Evolutionary conservation across 1,140 invertebrate species (phyloP).

Genomic region (Bathynomus jamesi): DNA sequence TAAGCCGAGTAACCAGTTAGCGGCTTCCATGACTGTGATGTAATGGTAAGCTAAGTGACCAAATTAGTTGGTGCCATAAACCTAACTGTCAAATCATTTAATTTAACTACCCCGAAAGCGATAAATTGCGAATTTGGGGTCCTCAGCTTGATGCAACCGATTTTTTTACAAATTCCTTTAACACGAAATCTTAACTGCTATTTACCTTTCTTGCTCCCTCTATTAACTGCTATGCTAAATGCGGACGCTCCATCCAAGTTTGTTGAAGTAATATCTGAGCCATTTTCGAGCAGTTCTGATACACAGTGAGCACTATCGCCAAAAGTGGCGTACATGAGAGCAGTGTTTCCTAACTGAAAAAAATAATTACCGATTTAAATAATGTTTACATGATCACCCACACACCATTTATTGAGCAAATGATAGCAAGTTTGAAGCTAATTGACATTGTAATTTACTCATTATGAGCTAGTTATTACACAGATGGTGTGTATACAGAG

Average conservation of each 20-base stretch:
- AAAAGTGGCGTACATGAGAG: slow-evolving; percentile 78
- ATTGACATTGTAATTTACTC: neutral
- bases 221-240: slow-evolving; percentile 57
- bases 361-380: neutral
- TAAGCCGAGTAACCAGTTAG: too few relatives aligned
- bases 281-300: slow-evolving; percentile 65
- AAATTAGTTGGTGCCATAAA: too few relatives aligned
- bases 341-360: slow-evolving; percentile 67
- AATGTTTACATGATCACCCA: neutral
- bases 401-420: neutral
- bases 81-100: too few relatives aligned
- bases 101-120: too few relatives aligned
- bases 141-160: too few relatives aligned
- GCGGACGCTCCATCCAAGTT: slow-evolving; percentile 75
- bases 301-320: slow-evolving; percentile 78
- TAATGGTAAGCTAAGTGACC: too few relatives aligned
- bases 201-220: neutral
- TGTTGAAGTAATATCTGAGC: slow-evolving; percentile 65
- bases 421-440: neutral
- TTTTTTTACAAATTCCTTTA: slow-evolving; percentile 44
- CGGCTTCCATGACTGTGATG: too few relatives aligned
- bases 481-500: neutral
- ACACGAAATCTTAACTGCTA: slow-evolving; percentile 46
- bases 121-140: too few relatives aligned
- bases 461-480: neutral